Conservation (phyloP, 2,113 vertebrate species). For the Embiotoca jacksoni region DNA sequence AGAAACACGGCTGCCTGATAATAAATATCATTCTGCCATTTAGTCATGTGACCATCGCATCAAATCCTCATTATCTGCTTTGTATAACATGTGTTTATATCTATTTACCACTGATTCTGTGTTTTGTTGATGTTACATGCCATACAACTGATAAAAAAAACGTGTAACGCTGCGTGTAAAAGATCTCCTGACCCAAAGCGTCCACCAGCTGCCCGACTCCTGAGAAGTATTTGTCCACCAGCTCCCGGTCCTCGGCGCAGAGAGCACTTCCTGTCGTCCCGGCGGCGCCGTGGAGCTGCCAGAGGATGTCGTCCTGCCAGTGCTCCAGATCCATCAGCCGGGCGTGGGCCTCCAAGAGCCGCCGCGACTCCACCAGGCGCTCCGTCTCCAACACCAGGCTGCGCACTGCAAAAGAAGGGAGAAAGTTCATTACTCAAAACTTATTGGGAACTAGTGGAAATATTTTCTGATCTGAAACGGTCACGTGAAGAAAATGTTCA, state of each 20-base stretch:
- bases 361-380: slow-evolving; percentile 86
- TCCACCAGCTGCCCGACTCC: slow-evolving; percentile 89
- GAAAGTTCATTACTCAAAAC: background rate
- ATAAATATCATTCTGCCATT: no score
- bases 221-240: slow-evolving; percentile 88
- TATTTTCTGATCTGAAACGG: no score
- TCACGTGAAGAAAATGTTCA: no score
- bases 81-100: no score
- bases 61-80: no score
- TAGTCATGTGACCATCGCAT: no score
- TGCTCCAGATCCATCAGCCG: slow-evolving; percentile 91
- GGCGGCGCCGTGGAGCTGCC: slow-evolving; percentile 81
- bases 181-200: slow-evolving; percentile 82
- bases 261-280: slow-evolving; percentile 44
- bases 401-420: slow-evolving; percentile 82
- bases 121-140: no score
- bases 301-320: slow-evolving; percentile 89
- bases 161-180: no score
- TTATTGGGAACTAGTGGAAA: no score
- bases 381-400: slow-evolving; percentile 88
- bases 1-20: no score
- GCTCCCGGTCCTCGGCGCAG: slow-evolving; percentile 75
- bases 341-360: slow-evolving; percentile 91
- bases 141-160: no score
- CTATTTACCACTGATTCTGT: no score